Base-by-base conservation (phyloP, 2,888 invertebrate species). In the Drosophila histrio region DNA sequence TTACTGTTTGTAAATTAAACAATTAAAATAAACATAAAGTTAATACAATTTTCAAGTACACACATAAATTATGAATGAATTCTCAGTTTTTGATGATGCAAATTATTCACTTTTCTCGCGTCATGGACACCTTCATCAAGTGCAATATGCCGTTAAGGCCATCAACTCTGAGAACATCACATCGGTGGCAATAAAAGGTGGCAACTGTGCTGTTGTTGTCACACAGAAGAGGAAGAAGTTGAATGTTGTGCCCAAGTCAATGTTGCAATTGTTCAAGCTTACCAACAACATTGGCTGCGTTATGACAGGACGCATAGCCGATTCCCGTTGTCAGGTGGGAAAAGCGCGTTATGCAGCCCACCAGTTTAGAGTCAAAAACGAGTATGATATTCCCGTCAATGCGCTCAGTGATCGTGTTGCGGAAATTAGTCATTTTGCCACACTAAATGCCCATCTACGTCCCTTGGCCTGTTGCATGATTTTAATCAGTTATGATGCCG, bases 81-180 rank as follows among this genome's bases (percentile, higher is more conserved):
- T n/a, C n/a, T n/a, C n/a, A n/a, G n/a, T n/a, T n/a, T n/a, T n/a
- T n/a, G n/a, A n/a, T n/a, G n/a, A n/a, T n/a, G n/a, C n/a, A n/a
- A n/a, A n/a, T n/a, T n/a, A n/a, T n/a, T n/a, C 99, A 54, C 99
- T 99, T 89, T 99, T 99, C 93, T 99, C 99, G n/a, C 99, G 99
- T 0, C 99, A 99, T 94, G 99, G 99, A 57, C 95, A 99, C 84
- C 94, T 99, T 3, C 99, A 99, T 91, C 99, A 99, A 97, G 99
- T 99, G 80, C 97, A 99, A 92, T 99, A 99, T 95, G 99, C 99
- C 0, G 96, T 99, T 91, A 99, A 99, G 92, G 99, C 99, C 0
- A 99, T 99, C 78, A 99, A 98, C 91, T 98, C 99, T 91, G 98
- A 98, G 58, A 99, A 99, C 2, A 93, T 99, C 76, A 99, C 99